phyloP scores from a whole-genome alignment of 2,888 invertebrate genomes.

The Hipparchia sbordonii region DNA sequence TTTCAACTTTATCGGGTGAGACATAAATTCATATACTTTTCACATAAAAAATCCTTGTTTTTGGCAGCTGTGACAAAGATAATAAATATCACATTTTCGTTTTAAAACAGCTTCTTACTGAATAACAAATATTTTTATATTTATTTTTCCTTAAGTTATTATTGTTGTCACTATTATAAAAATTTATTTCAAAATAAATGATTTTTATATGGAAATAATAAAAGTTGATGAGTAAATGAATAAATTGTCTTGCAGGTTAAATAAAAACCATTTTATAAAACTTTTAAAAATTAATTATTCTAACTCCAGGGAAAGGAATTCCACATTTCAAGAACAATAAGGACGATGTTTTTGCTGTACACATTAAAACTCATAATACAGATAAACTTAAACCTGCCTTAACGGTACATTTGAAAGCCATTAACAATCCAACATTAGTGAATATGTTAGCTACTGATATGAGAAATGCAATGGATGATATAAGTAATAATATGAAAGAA shows the following conservation, averaged over 20 bases:
- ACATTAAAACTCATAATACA: slow-evolving; percentile 4
- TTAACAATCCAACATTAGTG: slow-evolving; percentile 4
- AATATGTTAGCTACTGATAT: slow-evolving; percentile 32
- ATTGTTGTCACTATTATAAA: too few species aligned
- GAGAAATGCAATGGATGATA: slow-evolving; percentile 35
- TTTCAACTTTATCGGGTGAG: slow-evolving; percentile 13
- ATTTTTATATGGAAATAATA: too few species aligned
- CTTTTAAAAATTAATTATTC: not conserved
- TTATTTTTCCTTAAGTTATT: too few species aligned
- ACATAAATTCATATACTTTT: not conserved
- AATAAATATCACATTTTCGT: too few species aligned
- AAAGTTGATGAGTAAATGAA: too few species aligned
- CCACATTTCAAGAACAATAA: not conserved
- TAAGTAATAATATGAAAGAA: slow-evolving; percentile 17
- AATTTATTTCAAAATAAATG: too few species aligned
- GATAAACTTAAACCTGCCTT: not conserved
- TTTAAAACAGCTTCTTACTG: too few species aligned
- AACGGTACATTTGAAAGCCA: not conserved
- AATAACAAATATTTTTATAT: too few species aligned
- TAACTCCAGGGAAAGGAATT: slow-evolving; percentile 5
- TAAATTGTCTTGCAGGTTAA: too few species aligned
- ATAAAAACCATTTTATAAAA: too few species aligned
- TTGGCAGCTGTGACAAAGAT: too few species aligned
- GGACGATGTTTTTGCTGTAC: slow-evolving; percentile 25
- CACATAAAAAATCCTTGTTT: not conserved